Conservation (phyloP, 1,140 invertebrate genomes). For the Coptotermes formosanus region DNA sequence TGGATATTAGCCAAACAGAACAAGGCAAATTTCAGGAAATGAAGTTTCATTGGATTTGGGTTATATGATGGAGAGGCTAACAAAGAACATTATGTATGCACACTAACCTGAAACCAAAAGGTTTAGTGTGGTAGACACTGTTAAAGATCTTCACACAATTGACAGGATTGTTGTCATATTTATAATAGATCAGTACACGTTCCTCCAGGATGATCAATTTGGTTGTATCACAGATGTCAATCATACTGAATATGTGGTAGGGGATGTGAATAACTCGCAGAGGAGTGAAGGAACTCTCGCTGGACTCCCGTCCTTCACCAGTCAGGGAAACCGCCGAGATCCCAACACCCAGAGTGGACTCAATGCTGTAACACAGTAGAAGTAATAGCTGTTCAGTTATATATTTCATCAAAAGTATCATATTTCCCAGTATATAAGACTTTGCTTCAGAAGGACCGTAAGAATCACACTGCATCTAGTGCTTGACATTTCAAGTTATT, state of each 20-base stretch:
- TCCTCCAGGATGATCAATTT: slow-evolving; percentile 91
- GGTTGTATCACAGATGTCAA: slow-evolving; percentile 93
- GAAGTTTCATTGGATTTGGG: not conserved
- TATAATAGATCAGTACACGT: slow-evolving; percentile 91
- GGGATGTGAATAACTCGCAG: slow-evolving; percentile 83
- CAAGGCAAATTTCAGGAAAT: too few relatives aligned
- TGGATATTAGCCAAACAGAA: too few relatives aligned
- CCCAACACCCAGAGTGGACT: slow-evolving; percentile 84
- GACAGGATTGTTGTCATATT: slow-evolving; percentile 93
- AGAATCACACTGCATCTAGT: too few relatives aligned
- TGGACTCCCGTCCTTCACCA: slow-evolving; percentile 86
- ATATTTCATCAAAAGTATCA: too few relatives aligned
- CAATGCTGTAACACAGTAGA: slow-evolving; percentile 55
- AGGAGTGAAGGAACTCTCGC: slow-evolving; percentile 82
- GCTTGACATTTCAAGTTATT: too few relatives aligned
- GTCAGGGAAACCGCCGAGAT: slow-evolving; percentile 85
- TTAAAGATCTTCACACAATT: slow-evolving; percentile 98
- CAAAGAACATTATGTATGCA: not conserved
- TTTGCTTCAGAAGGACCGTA: too few relatives aligned
- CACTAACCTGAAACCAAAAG: slow-evolving; percentile 74
- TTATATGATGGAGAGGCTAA: not conserved
- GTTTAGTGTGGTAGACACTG: slow-evolving; percentile 77
- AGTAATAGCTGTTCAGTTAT: too few relatives aligned
- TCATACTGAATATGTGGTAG: slow-evolving; percentile 90
- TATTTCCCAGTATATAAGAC: too few relatives aligned